Base-by-base conservation (phyloP, 2,888 invertebrate species). In the Drosophila prolongata region DNA sequence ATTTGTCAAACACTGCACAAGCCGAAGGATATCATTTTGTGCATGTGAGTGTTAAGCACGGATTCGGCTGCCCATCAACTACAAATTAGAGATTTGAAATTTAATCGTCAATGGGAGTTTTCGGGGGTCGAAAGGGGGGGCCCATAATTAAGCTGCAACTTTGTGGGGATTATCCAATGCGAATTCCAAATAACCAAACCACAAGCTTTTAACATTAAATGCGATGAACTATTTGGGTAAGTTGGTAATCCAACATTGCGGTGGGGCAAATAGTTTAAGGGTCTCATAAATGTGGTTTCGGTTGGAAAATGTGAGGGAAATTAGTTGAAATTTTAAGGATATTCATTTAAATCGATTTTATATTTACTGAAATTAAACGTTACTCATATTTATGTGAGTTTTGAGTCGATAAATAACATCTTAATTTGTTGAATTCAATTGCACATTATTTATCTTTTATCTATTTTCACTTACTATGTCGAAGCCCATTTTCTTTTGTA, bases 21-120 rank as follows among this genome's bases (percentile, higher is more conserved):
- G 40, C 49, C 16, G 19, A 52, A 10, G 42, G 37, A 49, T 56
- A 50, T 54, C 16, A 42, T 27, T 44, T 24, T 56, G 49, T 38
- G 16, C n/a, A n/a, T 50, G 16, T 44, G 30, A 57, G 66, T 66
- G 66, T 67, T 53, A 72, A 53, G 40, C 53, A 11, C 53, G 40
- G 43, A 61, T 37, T 47, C 52, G 59, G 13, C 42, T 58, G 44
- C 54, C 65, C 58, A 80, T 85, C 72, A 82, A 85, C 77, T 70
- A 58, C 66, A 56, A 80, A 82, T 83, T 82, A 77, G 47, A 72
- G 74, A 75, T 71, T 68, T 46, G 60, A 60, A 83, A 79, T 80
- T 75, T 78, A 80, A 82, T 82, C 82, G 79, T 77, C 82, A 82
- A 79, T 57, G 44, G 56, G 46, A 30, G n/a, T 52, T 38, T 35